Percentiles rank a stretch among this genome's conserved stretches.
Conservation (phyloP, 1,140 invertebrate species). For the Heterodera schachtii region DNA sequence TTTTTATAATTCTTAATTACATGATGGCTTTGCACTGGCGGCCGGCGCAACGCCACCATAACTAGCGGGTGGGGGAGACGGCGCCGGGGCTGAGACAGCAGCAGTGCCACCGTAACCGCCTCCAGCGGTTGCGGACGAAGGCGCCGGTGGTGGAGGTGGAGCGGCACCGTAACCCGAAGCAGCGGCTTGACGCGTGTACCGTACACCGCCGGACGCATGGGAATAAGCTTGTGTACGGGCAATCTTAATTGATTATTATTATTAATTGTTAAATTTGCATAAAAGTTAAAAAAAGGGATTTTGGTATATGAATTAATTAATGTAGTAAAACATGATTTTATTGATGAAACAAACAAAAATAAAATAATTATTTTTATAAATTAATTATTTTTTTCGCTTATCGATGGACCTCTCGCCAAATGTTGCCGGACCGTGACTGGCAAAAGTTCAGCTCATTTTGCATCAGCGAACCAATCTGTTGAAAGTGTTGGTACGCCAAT, state of each 20-base stretch:
- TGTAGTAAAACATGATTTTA: no score
- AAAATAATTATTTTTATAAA: no score
- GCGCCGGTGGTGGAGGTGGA: background rate
- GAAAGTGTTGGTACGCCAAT: slow-evolving; percentile 56
- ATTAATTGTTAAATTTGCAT: no score
- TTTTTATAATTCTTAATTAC: background rate
- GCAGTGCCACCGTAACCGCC: no score
- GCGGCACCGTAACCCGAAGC: background rate
- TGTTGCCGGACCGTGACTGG: slow-evolving; percentile 55
- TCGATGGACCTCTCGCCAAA: slow-evolving; percentile 57
- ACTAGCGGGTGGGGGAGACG: background rate
- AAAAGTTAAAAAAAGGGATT: no score
- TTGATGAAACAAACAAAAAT: no score
- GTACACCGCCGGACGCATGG: background rate
- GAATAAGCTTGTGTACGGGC: slow-evolving; percentile 13
- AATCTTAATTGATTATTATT: background rate
- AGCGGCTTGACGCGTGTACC: slow-evolving; percentile 13
- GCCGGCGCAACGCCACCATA: background rate
- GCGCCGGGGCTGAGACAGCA: no score
- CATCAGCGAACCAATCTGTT: slow-evolving; percentile 57
- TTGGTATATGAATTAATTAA: no score
- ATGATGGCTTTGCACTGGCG: background rate
- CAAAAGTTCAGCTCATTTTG: slow-evolving; percentile 62
- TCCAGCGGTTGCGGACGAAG: background rate
- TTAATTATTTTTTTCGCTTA: no score